phyloP scores from a whole-genome alignment of 2,797 vertebrate genomes.

The Gila robusta region DNA sequence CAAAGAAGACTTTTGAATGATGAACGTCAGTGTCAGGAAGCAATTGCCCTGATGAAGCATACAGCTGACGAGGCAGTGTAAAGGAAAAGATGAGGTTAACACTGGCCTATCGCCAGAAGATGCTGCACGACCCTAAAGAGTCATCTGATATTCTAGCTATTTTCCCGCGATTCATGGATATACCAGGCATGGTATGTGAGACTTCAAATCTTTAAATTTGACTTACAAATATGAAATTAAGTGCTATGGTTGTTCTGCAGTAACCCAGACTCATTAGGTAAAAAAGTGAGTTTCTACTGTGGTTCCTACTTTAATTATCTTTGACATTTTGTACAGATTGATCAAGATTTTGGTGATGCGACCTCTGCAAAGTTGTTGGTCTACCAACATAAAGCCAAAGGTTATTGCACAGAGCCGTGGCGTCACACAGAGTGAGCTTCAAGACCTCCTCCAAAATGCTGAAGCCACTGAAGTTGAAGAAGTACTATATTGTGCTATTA shows the following conservation, averaged over 20 bases:
- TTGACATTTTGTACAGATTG: neutral
- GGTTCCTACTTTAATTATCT: neutral
- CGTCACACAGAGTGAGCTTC: constrained; percentile 7
- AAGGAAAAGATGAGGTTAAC: constrained; percentile 53
- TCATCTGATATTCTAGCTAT: neutral
- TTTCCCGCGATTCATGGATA: neutral
- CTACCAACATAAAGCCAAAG: neutral
- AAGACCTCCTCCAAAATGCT: constrained; percentile 20
- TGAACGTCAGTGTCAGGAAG: constrained; percentile 39
- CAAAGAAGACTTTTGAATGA: constrained; percentile 36
- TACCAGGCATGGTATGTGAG: constrained; percentile 21
- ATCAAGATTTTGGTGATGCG: constrained; percentile 1
- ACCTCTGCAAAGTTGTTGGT: constrained; percentile 8
- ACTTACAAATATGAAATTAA: neutral
- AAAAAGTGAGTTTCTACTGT: neutral
- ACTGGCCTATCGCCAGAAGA: neutral
- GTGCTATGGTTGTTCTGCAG: neutral
- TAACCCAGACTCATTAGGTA: neutral
- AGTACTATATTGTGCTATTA: neutral
- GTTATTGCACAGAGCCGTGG: neutral
- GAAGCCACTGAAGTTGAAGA: constrained; percentile 12
- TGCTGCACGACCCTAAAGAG: constrained; percentile 1
- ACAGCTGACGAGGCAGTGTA: constrained; percentile 46
- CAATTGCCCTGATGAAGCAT: constrained; percentile 54
- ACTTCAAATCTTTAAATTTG: constrained; percentile 12